Percentiles rank a stretch among this genome's conserved stretches.
Evolutionary conservation across 2,797 vertebrate genomes (phyloP).

Genomic region (Sebastes nivosus): DNA sequence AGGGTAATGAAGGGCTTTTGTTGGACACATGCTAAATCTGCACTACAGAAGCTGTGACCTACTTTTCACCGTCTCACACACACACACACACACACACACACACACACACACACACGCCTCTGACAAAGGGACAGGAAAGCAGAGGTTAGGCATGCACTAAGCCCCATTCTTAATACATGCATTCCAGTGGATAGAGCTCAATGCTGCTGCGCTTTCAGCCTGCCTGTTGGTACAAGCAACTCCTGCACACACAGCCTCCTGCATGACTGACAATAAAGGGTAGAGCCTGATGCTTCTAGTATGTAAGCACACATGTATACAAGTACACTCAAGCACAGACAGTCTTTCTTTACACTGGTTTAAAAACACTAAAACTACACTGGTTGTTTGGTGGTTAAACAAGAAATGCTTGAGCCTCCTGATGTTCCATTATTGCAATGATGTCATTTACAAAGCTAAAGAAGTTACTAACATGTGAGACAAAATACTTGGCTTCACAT

Average conservation of each 20-base stretch:
- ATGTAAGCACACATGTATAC: conserved; percentile 2
- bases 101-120: conserved; percentile 3
- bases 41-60: conserved; percentile 74
- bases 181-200: conserved; percentile 76
- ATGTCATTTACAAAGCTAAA: background rate
- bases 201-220: conserved; percentile 60
- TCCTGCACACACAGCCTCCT: conserved; percentile 52
- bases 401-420: background rate
- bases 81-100: background rate
- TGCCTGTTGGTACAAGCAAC: conserved; percentile 78
- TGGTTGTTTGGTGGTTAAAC: background rate
- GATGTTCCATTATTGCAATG: background rate
- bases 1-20: conserved; percentile 54
- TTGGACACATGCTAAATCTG: conserved; percentile 65
- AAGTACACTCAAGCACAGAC: background rate
- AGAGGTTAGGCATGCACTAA: conserved; percentile 77
- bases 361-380: background rate
- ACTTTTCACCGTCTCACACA: conserved; percentile 67
- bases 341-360: background rate
- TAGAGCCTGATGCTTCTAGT: conserved; percentile 16
- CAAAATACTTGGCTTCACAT: background rate
- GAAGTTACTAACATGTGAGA: background rate
- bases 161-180: conserved; percentile 76
- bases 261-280: conserved; percentile 49
- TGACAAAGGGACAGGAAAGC: conserved; percentile 73